Evolutionary conservation across 2,113 vertebrate species (phyloP).

Genomic region (Galemys pyrenaicus): DNA sequence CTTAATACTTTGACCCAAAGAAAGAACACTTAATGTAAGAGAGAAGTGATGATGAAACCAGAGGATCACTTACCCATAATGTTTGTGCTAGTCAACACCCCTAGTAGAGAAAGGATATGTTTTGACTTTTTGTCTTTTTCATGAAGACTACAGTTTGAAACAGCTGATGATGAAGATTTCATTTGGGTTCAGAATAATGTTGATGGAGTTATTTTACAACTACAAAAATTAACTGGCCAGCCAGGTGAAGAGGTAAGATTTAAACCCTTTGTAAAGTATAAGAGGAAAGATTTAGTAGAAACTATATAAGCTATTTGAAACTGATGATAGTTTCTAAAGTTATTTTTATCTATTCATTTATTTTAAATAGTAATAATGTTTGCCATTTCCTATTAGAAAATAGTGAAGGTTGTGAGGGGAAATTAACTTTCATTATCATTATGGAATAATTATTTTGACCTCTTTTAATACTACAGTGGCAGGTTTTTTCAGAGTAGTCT

Average conservation of each 20-base stretch:
- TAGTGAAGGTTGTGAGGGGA: background rate
- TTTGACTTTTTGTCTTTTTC: background rate
- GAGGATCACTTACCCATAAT: background rate
- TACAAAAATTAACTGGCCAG: constrained; percentile 86
- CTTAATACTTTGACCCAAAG: background rate
- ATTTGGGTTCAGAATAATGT: constrained; percentile 89
- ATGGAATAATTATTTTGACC: background rate
- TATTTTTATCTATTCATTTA: background rate
- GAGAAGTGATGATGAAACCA: background rate
- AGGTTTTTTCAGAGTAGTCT: background rate
- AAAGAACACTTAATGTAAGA: background rate
- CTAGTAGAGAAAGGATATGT: background rate
- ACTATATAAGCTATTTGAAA: constrained; percentile 21
- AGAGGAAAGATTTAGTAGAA: constrained; percentile 30
- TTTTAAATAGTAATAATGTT: constrained; percentile 25
- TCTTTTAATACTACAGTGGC: background rate
- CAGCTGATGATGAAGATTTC: constrained; percentile 88
- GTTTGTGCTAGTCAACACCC: background rate
- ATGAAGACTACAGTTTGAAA: constrained; percentile 88
- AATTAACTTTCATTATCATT: background rate
- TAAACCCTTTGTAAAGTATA: background rate
- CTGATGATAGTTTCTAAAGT: background rate
- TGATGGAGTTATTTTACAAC: constrained; percentile 89
- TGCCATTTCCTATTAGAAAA: background rate
- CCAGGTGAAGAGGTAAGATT: constrained; percentile 85